phyloP scores from a whole-genome alignment of 2,113 vertebrate species.

The Burhinus oedicnemus region DNA sequence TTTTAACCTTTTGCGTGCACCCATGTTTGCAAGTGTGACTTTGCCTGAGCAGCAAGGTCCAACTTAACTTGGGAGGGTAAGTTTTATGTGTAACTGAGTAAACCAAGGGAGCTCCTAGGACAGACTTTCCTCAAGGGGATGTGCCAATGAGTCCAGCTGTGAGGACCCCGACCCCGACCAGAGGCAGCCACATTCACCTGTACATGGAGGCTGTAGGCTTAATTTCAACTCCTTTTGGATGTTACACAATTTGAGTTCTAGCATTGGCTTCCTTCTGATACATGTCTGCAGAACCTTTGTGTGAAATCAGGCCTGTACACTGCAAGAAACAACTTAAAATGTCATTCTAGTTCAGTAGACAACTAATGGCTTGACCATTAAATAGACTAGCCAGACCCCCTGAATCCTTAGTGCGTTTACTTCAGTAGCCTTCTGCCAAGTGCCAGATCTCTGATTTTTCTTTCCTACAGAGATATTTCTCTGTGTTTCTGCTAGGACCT shows the following conservation, averaged over 20 bases:
- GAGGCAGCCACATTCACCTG: not conserved
- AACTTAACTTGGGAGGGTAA: not conserved
- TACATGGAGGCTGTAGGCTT: not conserved
- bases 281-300: not conserved
- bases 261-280: not conserved
- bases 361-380: not conserved
- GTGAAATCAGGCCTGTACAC: not conserved
- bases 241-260: not conserved
- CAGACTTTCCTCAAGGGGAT: not conserved
- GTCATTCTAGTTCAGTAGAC: not conserved
- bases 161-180: not conserved
- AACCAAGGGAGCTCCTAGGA: not conserved
- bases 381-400: not conserved
- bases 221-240: not conserved
- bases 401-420: not conserved
- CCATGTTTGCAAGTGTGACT: not conserved
- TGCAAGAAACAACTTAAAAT: not conserved
- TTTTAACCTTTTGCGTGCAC: not conserved
- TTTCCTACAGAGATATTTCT: not conserved
- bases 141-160: not conserved
- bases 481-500: not conserved
- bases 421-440: not conserved
- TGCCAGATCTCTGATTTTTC: not conserved
- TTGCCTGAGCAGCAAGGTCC: not conserved
- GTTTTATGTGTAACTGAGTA: not conserved